Base-by-base conservation (phyloP, 2,888 invertebrate genomes). In the Amiota minor region DNA sequence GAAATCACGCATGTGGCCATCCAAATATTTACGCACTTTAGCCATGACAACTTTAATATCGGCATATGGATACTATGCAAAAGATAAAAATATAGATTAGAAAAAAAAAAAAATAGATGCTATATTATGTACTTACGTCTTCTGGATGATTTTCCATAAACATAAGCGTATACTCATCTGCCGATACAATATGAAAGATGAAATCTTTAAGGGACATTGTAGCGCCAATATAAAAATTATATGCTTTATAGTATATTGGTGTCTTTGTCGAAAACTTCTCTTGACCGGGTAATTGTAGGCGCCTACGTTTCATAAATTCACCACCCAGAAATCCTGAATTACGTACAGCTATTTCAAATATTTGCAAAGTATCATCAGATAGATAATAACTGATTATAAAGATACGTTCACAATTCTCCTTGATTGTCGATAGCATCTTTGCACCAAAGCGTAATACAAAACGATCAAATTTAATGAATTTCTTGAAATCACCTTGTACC, bases 201-300 rank as follows among this genome's bases (percentile, higher is more conserved):
- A 95, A 96, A 75, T 93, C 93, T 86, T 95, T 94, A 50, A 98
- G 91, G 49, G 93, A 93, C 71, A 98, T 86, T 61, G 92, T 92
- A 18, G 95, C 95, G 8, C 98, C 98, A 53, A 98, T 92, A 90
- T 93, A 96, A 91, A 98, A 94, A 87, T 98, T 95, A 78, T 93
- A 92, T 0, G 96, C 93, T 4, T 93, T 92, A 88, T 96, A 97
- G 78, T 93, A 92, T 11, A 92, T 91, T 0, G 97, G 97, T 71
- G 94, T 93, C 80, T 93, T 92, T 45, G 93, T 93, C 35, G 92
- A 91, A 85, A 92, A 94, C 85, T 93, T 91, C 61, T 95, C 92
- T 78, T 95, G 94, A 8, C 93, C 93, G 0, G 95, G 95, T 71
- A 96, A 91, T 74, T 93, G 92, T 73, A 96, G 92, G 80, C 93